These are phyloP conservation scores for Cryptoblepharus egeriae DNA, from an alignment of 2,797 vertebrate genomes.

Conservation along the genomic window DNA sequence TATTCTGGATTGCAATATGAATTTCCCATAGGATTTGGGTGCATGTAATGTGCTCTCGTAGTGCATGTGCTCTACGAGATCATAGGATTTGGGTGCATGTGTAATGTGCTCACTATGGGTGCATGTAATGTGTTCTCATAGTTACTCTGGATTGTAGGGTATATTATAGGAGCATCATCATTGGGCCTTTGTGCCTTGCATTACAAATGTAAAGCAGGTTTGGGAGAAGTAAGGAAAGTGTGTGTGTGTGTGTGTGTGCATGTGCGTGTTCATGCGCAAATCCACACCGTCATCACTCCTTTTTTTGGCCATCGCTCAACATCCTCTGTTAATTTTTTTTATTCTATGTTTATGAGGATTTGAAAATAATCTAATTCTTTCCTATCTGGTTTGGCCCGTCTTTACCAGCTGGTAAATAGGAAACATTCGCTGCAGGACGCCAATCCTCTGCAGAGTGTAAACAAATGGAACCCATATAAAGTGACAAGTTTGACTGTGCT, in stretches of 20 bases:
- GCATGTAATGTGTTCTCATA: too few species aligned
- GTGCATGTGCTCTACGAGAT: too few species aligned
- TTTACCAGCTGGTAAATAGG: conserved; percentile 95
- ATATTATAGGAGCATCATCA: conserved; percentile 30
- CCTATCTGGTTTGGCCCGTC: conserved; percentile 81
- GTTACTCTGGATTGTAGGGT: too few species aligned
- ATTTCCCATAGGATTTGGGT: too few species aligned
- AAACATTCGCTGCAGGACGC: conserved; percentile 86
- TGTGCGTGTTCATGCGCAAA: background rate
- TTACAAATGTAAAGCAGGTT: conserved; percentile 15
- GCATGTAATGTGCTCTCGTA: too few species aligned
- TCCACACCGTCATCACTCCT: background rate
- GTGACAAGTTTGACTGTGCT: conserved; percentile 82
- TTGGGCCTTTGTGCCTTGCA: conserved; percentile 37
- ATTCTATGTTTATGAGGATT: conserved; percentile 75
- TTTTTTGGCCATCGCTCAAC: background rate
- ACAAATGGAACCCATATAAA: conserved; percentile 86
- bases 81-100: too few species aligned
- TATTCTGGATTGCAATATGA: too few species aligned
- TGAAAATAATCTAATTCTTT: conserved; percentile 82
- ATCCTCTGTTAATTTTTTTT: conserved; percentile 42
- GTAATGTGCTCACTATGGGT: too few species aligned
- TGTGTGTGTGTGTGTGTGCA: too few species aligned
- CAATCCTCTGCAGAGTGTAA: conserved; percentile 83
- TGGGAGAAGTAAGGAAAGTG: background rate